phyloP scores from a whole-genome alignment of 2,113 vertebrate species.

The Clupea harengus region DNA sequence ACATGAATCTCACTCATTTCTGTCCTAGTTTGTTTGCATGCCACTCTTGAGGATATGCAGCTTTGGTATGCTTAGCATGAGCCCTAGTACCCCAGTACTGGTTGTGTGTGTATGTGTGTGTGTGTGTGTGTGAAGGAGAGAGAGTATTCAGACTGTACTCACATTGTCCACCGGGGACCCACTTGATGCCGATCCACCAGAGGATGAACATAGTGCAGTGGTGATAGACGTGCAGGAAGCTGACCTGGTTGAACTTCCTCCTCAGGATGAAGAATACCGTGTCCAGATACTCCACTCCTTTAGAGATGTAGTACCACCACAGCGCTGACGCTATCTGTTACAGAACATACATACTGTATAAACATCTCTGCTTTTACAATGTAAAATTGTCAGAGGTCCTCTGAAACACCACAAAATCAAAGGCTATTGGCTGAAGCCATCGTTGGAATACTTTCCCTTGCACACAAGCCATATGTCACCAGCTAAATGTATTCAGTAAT shows the following conservation, averaged over 20 bases:
- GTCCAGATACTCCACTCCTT: constrained; percentile 96
- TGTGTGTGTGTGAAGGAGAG: constrained; percentile 11
- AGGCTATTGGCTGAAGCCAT: no score
- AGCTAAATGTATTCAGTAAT: not conserved
- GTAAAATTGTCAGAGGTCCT: not conserved
- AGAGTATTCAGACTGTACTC: constrained; percentile 55
- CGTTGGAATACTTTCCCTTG: not conserved
- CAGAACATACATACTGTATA: not conserved
- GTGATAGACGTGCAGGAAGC: constrained; percentile 98
- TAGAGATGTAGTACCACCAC: constrained; percentile 99
- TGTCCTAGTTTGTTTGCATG: no score
- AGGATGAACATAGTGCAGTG: constrained; percentile 99
- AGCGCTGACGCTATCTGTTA: constrained; percentile 92
- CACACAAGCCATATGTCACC: no score
- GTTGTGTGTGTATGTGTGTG: constrained; percentile 9
- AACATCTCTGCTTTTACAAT: not conserved
- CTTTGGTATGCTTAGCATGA: no score
- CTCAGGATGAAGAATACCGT: constrained; percentile 98
- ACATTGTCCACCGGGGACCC: constrained; percentile 98
- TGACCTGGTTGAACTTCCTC: constrained; percentile 98
- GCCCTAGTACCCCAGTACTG: not conserved
- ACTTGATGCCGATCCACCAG: constrained; percentile 99
- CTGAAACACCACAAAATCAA: no score
- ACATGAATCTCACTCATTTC: no score
- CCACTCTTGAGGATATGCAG: no score